Evolutionary conservation across 2,888 invertebrate genomes (phyloP), one percentile per base, ranked within the genome.

Genomic region (Anorthoa munda): DNA sequence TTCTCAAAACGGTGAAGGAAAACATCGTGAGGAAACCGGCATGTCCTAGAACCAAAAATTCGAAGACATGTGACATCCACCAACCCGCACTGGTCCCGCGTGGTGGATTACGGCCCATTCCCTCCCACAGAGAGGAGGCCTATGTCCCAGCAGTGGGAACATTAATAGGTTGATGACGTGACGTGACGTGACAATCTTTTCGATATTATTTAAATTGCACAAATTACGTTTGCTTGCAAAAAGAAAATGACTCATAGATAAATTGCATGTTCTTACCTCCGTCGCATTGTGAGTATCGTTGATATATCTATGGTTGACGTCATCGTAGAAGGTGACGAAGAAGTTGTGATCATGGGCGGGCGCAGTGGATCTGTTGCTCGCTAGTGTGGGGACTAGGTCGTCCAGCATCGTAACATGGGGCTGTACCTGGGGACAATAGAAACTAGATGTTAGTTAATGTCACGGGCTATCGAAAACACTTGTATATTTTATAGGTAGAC

Each of bases 341-440:
- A 90, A 90, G 80, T 87, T 90, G 70, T 91, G 91, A 5, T 87
- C 87, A 64, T 92, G 90, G 15, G 82, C 82, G 46, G 85, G 75
- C 64, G 87, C 80, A 2, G 93, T 91, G 39, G 92, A 89, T 81
- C 90, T 89, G 86, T 94, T 93, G 76, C 91, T 76, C 17, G 90
- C 84, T 75, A 89, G 72, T 67, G 95, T 94, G 26, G 95, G 92
- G 75, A 85, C 84, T 70, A 90, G 88, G 60, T 93, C 94, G 90
- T 92, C 93, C 88, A 94, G 85, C 95, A 95, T 95, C 83, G 87
- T 95, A 82, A 82, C 91, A 92, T 92, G 75, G 76, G 84, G 4
- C 55, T 15, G 59, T 26, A 72, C 72, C 80, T 83, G 80, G n/a
- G 61, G n/a, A 66, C 67, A 80, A 58, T 4, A 45, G 23, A 68